These are phyloP conservation scores for Sialia sialis DNA, from an alignment of 2,113 vertebrate genomes.

Conservation along the genomic window DNA sequence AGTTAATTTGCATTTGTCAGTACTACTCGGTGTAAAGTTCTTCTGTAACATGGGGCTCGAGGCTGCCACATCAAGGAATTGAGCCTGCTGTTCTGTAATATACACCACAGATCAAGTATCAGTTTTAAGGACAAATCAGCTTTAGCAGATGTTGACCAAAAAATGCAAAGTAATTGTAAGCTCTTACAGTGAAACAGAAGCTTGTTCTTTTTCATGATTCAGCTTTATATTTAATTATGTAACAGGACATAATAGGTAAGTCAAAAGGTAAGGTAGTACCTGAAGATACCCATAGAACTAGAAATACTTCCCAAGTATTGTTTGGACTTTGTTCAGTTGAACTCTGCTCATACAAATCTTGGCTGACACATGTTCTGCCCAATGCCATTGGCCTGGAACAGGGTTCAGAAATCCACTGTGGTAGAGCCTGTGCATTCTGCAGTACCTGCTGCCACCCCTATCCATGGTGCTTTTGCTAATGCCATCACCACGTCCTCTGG, in stretches of 20 bases:
- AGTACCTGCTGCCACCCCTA: neutral
- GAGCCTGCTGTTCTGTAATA: neutral
- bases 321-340: neutral
- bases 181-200: neutral
- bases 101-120: neutral
- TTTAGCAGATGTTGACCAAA: constrained; percentile 43
- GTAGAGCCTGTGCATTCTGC: neutral
- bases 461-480: accelerated
- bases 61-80: neutral
- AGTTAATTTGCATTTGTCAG: neutral
- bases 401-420: neutral
- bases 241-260: neutral
- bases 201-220: neutral
- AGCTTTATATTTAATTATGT: neutral
- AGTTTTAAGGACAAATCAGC: constrained; percentile 18
- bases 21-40: neutral
- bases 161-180: neutral
- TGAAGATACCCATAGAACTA: neutral
- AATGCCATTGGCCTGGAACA: accelerated
- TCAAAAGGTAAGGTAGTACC: neutral
- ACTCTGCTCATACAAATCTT: neutral
- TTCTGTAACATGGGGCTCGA: accelerated
- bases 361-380: neutral
- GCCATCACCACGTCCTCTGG: accelerated
- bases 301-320: neutral